phyloP scores from a whole-genome alignment of 2,888 invertebrate species.

The Mimachlamys varia region DNA sequence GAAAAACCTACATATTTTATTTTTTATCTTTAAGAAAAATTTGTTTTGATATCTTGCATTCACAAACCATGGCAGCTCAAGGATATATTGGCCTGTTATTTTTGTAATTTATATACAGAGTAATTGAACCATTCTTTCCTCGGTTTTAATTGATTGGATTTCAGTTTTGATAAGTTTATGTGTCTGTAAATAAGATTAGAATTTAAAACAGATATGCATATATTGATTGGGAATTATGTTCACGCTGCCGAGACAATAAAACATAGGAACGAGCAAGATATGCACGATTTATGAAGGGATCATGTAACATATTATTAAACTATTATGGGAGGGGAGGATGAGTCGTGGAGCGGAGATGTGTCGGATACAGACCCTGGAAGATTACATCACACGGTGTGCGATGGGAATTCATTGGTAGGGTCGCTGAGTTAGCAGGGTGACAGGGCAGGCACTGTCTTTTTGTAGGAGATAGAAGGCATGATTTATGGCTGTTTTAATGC shows the following conservation, averaged over 20 bases:
- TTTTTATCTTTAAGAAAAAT: constrained; percentile 1
- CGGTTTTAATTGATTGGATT: not conserved
- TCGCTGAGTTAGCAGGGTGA: not conserved
- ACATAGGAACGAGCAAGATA: not conserved
- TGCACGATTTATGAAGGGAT: constrained; percentile 18
- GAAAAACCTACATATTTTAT: not conserved
- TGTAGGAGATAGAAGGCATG: not conserved
- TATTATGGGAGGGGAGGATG: not conserved
- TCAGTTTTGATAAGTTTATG: not conserved
- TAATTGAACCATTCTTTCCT: not conserved
- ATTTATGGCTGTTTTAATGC: not conserved
- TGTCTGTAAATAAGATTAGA: not conserved
- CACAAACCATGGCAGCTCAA: not conserved
- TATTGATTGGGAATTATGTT: not conserved
- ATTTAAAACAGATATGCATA: not conserved
- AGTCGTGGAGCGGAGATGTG: not conserved
- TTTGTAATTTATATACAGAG: not conserved
- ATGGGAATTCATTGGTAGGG: not conserved
- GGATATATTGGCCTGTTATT: not conserved
- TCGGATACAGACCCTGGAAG: not conserved
- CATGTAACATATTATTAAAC: not conserved
- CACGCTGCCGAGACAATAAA: not conserved
- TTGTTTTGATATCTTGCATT: not conserved
- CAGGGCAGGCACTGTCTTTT: not conserved
- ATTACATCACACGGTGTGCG: not conserved